Evolutionary conservation across 2,888 invertebrate genomes (phyloP).

Genomic region (Cheilosia grossa): DNA sequence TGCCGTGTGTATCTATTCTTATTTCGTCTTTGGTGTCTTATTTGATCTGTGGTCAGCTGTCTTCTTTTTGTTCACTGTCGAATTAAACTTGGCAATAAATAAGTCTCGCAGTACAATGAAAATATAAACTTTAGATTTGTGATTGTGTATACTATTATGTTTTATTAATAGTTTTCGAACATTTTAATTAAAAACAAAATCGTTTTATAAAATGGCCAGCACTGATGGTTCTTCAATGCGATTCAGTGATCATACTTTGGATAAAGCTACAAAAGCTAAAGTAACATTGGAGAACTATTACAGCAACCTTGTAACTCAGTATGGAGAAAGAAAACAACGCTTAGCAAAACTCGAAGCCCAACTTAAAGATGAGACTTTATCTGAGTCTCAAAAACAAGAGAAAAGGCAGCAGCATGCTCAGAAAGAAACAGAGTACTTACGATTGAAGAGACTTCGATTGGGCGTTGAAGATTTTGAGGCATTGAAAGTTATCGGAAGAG

Average conservation of each 20-base stretch:
- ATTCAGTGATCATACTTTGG: conserved; percentile 98
- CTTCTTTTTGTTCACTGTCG: too few species aligned
- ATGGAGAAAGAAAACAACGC: conserved; percentile 98
- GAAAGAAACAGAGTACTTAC: conserved; percentile 99
- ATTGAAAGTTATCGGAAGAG: conserved; percentile 96
- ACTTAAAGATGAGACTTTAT: conserved; percentile 96
- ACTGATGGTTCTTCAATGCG: conserved; percentile 86
- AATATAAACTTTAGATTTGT: too few species aligned
- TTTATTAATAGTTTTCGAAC: too few species aligned
- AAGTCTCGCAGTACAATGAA: too few species aligned
- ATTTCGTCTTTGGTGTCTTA: too few species aligned
- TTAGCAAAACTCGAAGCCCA: conserved; percentile 97
- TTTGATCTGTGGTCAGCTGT: too few species aligned
- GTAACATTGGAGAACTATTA: conserved; percentile 99
- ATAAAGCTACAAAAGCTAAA: conserved; percentile 99
- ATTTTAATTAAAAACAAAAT: too few species aligned
- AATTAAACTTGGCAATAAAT: too few species aligned
- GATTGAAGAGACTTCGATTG: conserved; percentile 96
- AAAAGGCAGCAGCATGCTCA: conserved; percentile 96
- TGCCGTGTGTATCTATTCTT: too few species aligned
- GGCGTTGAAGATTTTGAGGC: conserved; percentile 99
- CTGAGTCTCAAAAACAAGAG: conserved; percentile 96
- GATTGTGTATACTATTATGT: too few species aligned
- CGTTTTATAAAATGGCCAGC: conserved; percentile 70
- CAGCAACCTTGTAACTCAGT: conserved; percentile 98